Percentiles rank a stretch among this genome's conserved stretches.
phyloP scores from a whole-genome alignment of 1,140 invertebrate genomes.

The Odontomachus brunneus region DNA sequence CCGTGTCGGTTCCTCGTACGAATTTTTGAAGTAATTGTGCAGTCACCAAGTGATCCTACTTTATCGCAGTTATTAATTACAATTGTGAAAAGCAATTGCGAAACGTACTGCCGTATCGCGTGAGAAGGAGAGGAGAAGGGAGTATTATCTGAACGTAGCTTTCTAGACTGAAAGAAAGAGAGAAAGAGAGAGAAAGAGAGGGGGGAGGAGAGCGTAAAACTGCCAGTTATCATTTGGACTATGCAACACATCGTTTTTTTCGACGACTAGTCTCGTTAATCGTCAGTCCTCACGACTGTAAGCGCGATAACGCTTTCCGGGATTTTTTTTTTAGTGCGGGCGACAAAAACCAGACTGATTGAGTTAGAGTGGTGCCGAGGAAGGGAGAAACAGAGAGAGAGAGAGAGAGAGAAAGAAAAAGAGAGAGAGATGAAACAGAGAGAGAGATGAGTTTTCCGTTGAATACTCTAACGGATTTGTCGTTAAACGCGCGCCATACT shows the following conservation, averaged over 20 bases:
- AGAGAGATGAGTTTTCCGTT: neutral
- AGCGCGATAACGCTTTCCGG: slow-evolving; percentile 51
- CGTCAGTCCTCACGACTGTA: slow-evolving; percentile 19
- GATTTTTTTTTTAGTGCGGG: slow-evolving; percentile 27
- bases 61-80: slow-evolving; percentile 34
- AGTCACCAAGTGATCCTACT: neutral
- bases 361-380: neutral
- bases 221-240: slow-evolving; percentile 63
- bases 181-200: no score
- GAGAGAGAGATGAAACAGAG: neutral
- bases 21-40: neutral
- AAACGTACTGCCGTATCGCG: neutral
- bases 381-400: neutral
- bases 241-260: slow-evolving; percentile 63
- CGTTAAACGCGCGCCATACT: slow-evolving; percentile 9
- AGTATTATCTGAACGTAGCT: slow-evolving; percentile 25
- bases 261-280: slow-evolving; percentile 53
- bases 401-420: neutral
- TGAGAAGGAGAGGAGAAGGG: neutral
- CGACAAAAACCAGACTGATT: slow-evolving; percentile 27
- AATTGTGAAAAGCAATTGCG: slow-evolving; percentile 12
- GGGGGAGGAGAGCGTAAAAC: slow-evolving; percentile 38
- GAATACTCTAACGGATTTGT: slow-evolving; percentile 19
- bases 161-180: slow-evolving; percentile 13
- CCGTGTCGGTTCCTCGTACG: neutral